Evolutionary conservation across 2,797 vertebrate species (phyloP).

Genomic region (Epinephelus malabaricus): DNA sequence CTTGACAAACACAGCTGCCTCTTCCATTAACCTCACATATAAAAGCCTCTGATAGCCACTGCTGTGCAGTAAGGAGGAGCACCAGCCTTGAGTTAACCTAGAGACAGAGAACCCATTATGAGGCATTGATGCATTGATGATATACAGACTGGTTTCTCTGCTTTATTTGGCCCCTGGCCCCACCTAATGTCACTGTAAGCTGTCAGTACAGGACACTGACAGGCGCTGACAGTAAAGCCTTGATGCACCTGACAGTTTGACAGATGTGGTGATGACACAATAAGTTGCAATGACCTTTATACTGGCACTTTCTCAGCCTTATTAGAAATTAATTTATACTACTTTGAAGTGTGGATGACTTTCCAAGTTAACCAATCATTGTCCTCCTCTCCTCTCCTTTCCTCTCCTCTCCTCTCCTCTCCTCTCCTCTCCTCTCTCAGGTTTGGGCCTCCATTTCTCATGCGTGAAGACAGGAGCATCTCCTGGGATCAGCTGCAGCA

Average conservation of each 20-base stretch:
- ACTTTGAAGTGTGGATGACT: background rate
- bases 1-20: conserved; percentile 13
- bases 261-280: conserved; percentile 15
- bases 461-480: conserved; percentile 89
- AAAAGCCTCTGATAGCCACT: background rate
- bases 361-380: background rate
- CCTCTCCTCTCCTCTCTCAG: conserved; percentile 73
- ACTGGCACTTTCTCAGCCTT: background rate
- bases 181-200: conserved; percentile 13
- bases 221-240: conserved; percentile 5
- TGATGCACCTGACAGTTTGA: conserved; percentile 34
- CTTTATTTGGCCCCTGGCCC: conserved; percentile 11
- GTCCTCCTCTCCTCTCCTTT: background rate
- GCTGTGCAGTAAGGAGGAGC: background rate
- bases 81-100: conserved; percentile 13
- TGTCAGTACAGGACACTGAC: conserved; percentile 9
- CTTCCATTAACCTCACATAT: conserved; percentile 14
- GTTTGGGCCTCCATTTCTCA: conserved; percentile 92
- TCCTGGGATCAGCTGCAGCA: conserved; percentile 94
- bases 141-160: background rate
- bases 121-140: conserved; percentile 4
- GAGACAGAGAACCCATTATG: conserved; percentile 2
- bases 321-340: background rate
- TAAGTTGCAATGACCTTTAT: conserved; percentile 5
- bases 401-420: background rate